Evolutionary conservation across 2,797 vertebrate genomes (phyloP).

Genomic region (Anabacerthia variegaticeps): DNA sequence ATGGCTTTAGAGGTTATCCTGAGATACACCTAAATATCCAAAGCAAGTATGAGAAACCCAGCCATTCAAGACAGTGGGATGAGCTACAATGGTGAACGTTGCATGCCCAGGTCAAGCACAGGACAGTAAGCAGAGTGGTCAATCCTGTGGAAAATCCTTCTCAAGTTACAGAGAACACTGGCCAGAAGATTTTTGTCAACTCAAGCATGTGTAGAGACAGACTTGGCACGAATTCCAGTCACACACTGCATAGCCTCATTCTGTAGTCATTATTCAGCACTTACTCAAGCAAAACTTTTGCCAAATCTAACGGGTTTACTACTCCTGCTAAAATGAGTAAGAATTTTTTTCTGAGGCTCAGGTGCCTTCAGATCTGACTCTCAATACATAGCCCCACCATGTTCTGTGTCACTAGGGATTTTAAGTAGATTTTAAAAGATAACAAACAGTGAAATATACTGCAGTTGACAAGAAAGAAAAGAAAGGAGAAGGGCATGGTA

Average conservation of each 20-base stretch:
- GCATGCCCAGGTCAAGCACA: not conserved
- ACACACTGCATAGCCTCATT: constrained; percentile 49
- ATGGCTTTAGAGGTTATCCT: not conserved
- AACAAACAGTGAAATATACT: not conserved
- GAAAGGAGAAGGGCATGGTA: not conserved
- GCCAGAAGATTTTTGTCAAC: constrained; percentile 9
- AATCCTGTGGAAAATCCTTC: not conserved
- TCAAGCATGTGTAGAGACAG: constrained; percentile 4
- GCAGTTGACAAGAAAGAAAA: not conserved
- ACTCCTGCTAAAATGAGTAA: not conserved
- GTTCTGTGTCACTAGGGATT: not conserved
- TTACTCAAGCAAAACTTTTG: constrained; percentile 65
- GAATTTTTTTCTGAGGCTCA: not conserved
- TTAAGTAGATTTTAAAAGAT: not conserved
- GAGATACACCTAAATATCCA: not conserved
- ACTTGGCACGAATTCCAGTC: constrained; percentile 56
- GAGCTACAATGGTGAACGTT: not conserved
- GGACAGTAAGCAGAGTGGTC: not conserved
- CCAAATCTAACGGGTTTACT: constrained; percentile 50
- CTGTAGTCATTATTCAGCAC: constrained; percentile 65
- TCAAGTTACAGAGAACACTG: not conserved
- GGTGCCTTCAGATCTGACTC: not conserved
- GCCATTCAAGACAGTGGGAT: not conserved
- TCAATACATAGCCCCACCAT: not conserved
- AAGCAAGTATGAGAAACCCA: not conserved